Evolutionary conservation across 2,888 invertebrate genomes (phyloP).

Genomic region (Agonopterix subpropinquella): DNA sequence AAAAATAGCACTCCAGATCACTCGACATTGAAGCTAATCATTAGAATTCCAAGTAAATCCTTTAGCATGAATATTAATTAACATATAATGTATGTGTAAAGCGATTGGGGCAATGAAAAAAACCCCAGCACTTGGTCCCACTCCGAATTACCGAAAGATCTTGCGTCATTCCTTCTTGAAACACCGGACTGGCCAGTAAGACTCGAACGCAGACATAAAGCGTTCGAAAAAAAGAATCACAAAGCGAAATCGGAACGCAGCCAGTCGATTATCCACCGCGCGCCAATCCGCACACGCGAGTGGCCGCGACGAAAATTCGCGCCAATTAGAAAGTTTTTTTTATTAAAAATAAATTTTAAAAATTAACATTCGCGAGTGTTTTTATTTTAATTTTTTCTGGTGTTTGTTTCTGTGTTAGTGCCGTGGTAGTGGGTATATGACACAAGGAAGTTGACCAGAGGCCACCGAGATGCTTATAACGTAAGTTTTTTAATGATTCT

Average conservation of each 20-base stretch:
- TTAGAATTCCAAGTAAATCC: not conserved
- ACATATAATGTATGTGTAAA: conserved; percentile 17
- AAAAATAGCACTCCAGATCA: too few species aligned
- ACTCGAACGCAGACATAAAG: conserved; percentile 17
- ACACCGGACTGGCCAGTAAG: conserved; percentile 41
- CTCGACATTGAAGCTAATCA: not conserved
- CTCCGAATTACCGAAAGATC: conserved; percentile 55
- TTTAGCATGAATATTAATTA: conserved; percentile 8
- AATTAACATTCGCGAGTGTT: conserved; percentile 34
- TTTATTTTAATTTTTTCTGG: conserved; percentile 16
- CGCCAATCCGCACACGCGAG: conserved; percentile 37
- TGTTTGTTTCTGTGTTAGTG: conserved; percentile 50
- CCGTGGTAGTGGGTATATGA: conserved; percentile 50
- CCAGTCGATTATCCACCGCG: conserved; percentile 54
- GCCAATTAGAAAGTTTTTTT: conserved; percentile 52
- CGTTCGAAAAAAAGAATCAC: conserved; percentile 31
- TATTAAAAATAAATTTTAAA: conserved; percentile 20
- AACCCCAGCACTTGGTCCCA: conserved; percentile 24
- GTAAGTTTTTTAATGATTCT: conserved; percentile 48
- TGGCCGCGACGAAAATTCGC: conserved; percentile 32
- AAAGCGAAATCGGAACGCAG: conserved; percentile 33
- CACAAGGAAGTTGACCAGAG: conserved; percentile 48
- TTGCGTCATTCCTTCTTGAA: conserved; percentile 51
- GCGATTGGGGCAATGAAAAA: conserved; percentile 48
- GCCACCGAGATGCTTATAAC: conserved; percentile 62